A percentile compares a stretch with the other conserved stretches of the same genome.
Conservation (phyloP, 2,113 vertebrate species). For the Callipepla californica region DNA sequence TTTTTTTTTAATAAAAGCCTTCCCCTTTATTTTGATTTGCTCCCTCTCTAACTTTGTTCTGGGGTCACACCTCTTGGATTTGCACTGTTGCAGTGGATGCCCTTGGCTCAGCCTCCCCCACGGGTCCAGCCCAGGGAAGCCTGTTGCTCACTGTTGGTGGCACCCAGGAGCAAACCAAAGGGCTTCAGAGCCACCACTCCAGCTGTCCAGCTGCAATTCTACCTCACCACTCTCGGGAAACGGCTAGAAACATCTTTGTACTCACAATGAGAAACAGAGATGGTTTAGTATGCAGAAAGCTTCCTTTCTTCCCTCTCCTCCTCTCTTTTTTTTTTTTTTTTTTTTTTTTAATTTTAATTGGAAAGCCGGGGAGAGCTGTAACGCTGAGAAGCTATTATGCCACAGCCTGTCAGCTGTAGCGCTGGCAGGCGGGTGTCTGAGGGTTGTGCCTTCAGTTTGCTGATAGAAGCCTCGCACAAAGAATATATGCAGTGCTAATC, state of each 20-base stretch:
- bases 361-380: not conserved
- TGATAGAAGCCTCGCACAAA: not conserved
- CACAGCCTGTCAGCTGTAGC: not conserved
- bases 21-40: not conserved
- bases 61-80: not conserved
- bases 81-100: fast-evolving
- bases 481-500: not conserved
- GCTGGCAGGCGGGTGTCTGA: not conserved
- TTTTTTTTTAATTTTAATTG: not conserved
- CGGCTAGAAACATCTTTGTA: fast-evolving
- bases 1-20: not conserved
- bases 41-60: not conserved
- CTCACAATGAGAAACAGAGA: fast-evolving
- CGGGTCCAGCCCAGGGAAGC: too few species aligned
- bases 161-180: fast-evolving
- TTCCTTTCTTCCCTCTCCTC: not conserved
- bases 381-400: not conserved
- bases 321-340: not conserved
- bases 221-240: not conserved
- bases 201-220: fast-evolving
- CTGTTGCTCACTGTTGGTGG: not conserved
- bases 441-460: not conserved
- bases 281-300: conserved; percentile 12
- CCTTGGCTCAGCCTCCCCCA: not conserved
- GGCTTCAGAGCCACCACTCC: fast-evolving